Base-by-base conservation (phyloP, 2,113 vertebrate species). In the Rhombomys opimus region DNA sequence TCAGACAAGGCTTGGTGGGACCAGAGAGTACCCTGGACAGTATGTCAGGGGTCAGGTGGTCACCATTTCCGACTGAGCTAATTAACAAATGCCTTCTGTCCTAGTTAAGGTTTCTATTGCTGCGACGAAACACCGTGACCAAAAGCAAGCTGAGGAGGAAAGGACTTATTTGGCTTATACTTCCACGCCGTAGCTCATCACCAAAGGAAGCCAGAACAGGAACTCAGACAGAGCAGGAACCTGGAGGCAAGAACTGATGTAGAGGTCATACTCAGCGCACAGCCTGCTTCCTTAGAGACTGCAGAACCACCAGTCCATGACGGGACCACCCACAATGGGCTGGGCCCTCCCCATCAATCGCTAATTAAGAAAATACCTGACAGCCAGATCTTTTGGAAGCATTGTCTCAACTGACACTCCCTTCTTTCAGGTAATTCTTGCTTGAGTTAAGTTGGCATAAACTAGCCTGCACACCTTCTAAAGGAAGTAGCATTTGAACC, bases 401-500 rank as follows among this genome's bases (percentile, higher is more conserved):
- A 59, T 25, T 82, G 57, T 82, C 52, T 59, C 46, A 81, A n/a
- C 23, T 81, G 35, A n/a, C 9, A 2, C n/a, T n/a, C 52, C 52
- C 23, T 81, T 30, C 54, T 81, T 81, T 59, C 52, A 81, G 78
- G 57, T 57, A n/a, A 81, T 20, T n/a, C 54, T 35, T n/a, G 50
- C 3, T 81, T 81, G 52, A n/a, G 54, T 57, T 32, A 57, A 57
- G 35, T 81, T 81, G 78, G 52, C 54, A 81, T n/a, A 57, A 57
- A 81, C 32, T n/a, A 81, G 30, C 20, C 54, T 59, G 11, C 35
- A 38, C 20, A 61, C 87, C 77, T 84, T 65, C 59, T 52, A 46
- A 80, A 92, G 63, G 81, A 96, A 94, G 32, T 46, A 52, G n/a
- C 75, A 52, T 85, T 72, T 90, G 76, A 92, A 84, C 65, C 7